Conservation (phyloP, 2,113 vertebrate genomes). For the Phylloscopus trochilus region DNA sequence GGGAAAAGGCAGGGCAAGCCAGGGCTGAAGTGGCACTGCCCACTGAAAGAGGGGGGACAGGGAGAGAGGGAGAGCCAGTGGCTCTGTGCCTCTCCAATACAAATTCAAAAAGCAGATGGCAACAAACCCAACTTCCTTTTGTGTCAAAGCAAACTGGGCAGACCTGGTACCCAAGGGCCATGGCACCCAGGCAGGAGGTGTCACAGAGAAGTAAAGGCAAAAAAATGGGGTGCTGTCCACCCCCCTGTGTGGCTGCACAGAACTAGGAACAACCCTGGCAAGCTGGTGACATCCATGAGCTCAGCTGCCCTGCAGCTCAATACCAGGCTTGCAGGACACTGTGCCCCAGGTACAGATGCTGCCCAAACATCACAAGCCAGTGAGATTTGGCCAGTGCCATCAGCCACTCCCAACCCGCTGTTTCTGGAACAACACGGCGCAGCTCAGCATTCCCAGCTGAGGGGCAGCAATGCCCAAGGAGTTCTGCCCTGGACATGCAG, state of each 20-base stretch:
- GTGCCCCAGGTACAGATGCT: neutral
- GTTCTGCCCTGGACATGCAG: neutral
- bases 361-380: neutral
- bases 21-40: neutral
- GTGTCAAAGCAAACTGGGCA: neutral
- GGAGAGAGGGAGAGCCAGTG: neutral
- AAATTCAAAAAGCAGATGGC: neutral
- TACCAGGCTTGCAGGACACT: rapidly evolving
- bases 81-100: neutral
- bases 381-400: neutral
- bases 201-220: neutral
- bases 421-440: rapidly evolving
- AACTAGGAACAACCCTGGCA: neutral
- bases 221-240: neutral
- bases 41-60: rapidly evolving
- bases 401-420: neutral
- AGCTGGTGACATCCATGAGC: neutral
- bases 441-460: neutral
- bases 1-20: neutral
- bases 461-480: neutral
- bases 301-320: rapidly evolving
- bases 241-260: neutral
- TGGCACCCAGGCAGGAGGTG: neutral
- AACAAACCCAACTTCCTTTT: neutral
- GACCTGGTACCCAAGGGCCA: neutral